Conservation (phyloP, 2,888 invertebrate species). For the Drosophila greeni region DNA sequence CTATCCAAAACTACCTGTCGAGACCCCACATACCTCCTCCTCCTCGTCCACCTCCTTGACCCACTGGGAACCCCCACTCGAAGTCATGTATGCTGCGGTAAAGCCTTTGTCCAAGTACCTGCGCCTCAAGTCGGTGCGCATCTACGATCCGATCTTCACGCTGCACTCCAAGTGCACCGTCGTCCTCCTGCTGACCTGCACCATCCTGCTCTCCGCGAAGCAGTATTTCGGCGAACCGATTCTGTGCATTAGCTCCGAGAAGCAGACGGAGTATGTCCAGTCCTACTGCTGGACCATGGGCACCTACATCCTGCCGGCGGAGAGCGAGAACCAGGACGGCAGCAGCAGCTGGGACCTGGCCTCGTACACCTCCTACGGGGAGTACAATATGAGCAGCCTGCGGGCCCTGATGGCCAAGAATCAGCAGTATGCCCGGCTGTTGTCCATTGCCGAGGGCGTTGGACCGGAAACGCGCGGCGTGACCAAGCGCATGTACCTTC, state of each 20-base stretch:
- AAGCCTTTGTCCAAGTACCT: slow-evolving; percentile 81
- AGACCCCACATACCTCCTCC: neutral
- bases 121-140: slow-evolving; percentile 83
- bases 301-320: slow-evolving; percentile 81
- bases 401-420: slow-evolving; percentile 42
- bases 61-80: too few species aligned
- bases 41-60: too few species aligned
- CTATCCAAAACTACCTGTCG: neutral
- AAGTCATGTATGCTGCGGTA: slow-evolving; percentile 82
- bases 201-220: slow-evolving; percentile 86
- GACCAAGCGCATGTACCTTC: slow-evolving; percentile 63
- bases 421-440: slow-evolving; percentile 52
- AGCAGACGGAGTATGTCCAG: slow-evolving; percentile 83
- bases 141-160: slow-evolving; percentile 86
- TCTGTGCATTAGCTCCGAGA: slow-evolving; percentile 83
- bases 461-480: slow-evolving; percentile 55
- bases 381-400: slow-evolving; percentile 41
- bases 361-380: slow-evolving; percentile 35
- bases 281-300: slow-evolving; percentile 89
- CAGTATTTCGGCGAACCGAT: slow-evolving; percentile 93
- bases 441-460: slow-evolving; percentile 68
- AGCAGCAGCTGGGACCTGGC: slow-evolving; percentile 4
- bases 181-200: slow-evolving; percentile 85
- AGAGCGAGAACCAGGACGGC: slow-evolving; percentile 21
- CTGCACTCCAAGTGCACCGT: slow-evolving; percentile 86